Conservation (phyloP, 2,888 invertebrate genomes). For the Cyaniris semiargus region DNA sequence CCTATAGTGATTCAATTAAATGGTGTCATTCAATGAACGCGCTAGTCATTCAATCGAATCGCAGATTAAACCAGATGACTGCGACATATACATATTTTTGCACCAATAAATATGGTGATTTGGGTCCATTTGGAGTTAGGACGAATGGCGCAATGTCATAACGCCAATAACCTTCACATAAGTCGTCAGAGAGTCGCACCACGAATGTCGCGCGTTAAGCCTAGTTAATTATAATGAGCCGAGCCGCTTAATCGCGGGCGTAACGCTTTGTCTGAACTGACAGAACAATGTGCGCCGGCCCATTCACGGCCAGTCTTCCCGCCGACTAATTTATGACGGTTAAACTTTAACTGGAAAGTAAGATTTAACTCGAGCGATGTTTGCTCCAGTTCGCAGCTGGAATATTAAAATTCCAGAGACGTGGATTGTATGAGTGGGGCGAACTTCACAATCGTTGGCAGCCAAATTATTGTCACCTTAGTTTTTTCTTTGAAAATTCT, state of each 20-base stretch:
- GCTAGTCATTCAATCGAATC: too few relatives aligned
- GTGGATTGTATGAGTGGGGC: background rate
- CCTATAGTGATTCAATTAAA: too few relatives aligned
- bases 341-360: conserved; percentile 40
- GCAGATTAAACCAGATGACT: too few relatives aligned
- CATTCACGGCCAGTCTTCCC: conserved; percentile 56
- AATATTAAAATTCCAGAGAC: conserved; percentile 5
- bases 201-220: conserved; percentile 41
- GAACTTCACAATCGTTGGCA: too few relatives aligned
- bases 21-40: too few relatives aligned
- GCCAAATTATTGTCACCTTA: too few relatives aligned
- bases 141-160: too few relatives aligned
- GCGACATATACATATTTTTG: too few relatives aligned
- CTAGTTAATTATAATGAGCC: conserved; percentile 65
- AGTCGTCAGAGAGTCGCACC: conserved; percentile 24
- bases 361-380: conserved; percentile 13
- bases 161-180: too few relatives aligned
- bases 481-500: too few relatives aligned
- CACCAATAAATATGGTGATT: too few relatives aligned
- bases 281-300: conserved; percentile 63
- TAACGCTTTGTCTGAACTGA: conserved; percentile 66
- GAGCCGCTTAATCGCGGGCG: conserved; percentile 58
- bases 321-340: conserved; percentile 55
- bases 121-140: too few relatives aligned
- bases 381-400: conserved; percentile 12